Percentiles rank a stretch among this genome's conserved stretches.
phyloP scores from a whole-genome alignment of 2,888 invertebrate genomes.

The Euplexia lucipara region DNA sequence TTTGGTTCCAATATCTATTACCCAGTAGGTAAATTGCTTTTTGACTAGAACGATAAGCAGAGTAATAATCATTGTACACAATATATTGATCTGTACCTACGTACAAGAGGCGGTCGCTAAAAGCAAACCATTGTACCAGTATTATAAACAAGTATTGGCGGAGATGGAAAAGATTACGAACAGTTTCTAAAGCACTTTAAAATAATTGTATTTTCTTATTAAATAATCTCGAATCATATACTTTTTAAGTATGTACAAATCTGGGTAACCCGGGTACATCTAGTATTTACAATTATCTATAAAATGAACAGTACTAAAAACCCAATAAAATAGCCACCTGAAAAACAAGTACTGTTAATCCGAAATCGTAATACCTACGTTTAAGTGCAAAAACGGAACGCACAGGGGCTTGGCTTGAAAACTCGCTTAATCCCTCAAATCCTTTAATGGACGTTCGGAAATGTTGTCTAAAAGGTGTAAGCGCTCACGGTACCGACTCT shows the following conservation, averaged over 20 bases:
- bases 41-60: not conserved
- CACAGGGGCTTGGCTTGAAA: slow-evolving; percentile 67
- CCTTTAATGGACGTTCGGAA: slow-evolving; percentile 85
- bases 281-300: too few relatives aligned
- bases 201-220: not conserved
- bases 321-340: slow-evolving; percentile 44
- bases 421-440: slow-evolving; percentile 81
- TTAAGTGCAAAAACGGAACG: slow-evolving; percentile 74
- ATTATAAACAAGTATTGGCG: slow-evolving; percentile 1
- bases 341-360: slow-evolving; percentile 58
- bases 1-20: slow-evolving; percentile 20
- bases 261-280: too few relatives aligned
- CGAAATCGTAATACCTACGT: slow-evolving; percentile 64
- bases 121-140: slow-evolving; percentile 31
- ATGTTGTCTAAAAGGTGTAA: slow-evolving; percentile 80
- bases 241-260: too few relatives aligned
- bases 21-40: not conserved
- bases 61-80: slow-evolving; percentile 11
- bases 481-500: slow-evolving; percentile 65
- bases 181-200: not conserved
- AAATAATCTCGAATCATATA: too few relatives aligned
- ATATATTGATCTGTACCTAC: not conserved
- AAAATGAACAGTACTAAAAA: not conserved
- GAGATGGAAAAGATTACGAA: slow-evolving; percentile 13
- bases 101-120: slow-evolving; percentile 22